A percentile compares a stretch with the other conserved stretches of the same genome.
Evolutionary conservation across 2,888 invertebrate genomes (phyloP).

Genomic region (Plebejus anna): DNA sequence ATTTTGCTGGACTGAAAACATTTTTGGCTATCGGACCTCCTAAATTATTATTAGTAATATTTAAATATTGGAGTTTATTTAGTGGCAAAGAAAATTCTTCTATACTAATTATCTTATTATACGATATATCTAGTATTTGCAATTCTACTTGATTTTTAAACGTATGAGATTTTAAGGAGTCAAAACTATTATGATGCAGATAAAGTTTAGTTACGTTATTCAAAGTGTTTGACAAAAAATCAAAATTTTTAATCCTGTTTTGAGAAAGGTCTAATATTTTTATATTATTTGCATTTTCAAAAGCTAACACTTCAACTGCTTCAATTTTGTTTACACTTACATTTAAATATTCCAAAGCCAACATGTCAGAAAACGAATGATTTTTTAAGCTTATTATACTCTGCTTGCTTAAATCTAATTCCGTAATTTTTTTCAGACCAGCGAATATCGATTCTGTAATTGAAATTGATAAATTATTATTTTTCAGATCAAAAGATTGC

Average conservation of each 20-base stretch:
- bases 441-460: constrained; percentile 51
- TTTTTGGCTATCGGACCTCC: constrained; percentile 48
- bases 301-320: constrained; percentile 49
- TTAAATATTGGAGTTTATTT: constrained; percentile 56
- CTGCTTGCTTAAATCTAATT: constrained; percentile 52
- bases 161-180: constrained; percentile 41
- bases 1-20: constrained; percentile 58
- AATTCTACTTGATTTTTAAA: constrained; percentile 52
- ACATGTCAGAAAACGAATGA: constrained; percentile 51
- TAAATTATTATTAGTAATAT: constrained; percentile 52
- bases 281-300: constrained; percentile 45
- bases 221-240: constrained; percentile 50
- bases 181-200: constrained; percentile 54
- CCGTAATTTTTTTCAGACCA: constrained; percentile 50
- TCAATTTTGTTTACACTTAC: constrained; percentile 55
- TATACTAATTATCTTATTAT: constrained; percentile 53
- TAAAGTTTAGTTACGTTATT: constrained; percentile 52
- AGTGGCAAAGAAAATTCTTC: constrained; percentile 56
- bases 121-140: constrained; percentile 56
- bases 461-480: constrained; percentile 52
- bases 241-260: constrained; percentile 50
- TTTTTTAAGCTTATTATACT: constrained; percentile 48
- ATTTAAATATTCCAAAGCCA: constrained; percentile 49
- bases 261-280: constrained; percentile 55
- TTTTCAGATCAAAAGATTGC: constrained; percentile 51